Base-by-base conservation (phyloP, 1,140 invertebrate genomes). In the Drosophila murphyi region DNA sequence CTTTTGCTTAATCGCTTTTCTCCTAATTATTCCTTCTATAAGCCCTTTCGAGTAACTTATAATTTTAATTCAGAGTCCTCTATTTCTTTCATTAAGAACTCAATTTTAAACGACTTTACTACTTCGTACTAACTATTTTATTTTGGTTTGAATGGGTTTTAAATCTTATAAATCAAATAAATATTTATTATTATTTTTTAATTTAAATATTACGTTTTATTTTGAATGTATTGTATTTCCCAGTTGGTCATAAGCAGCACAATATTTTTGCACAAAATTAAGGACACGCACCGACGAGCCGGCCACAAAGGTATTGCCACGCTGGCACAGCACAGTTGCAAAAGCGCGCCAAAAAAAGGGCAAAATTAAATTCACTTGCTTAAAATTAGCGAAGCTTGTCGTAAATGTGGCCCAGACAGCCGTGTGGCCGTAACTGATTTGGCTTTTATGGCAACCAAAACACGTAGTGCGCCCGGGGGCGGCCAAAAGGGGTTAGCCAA, bases 351-450 rank as follows among this genome's bases (percentile, higher is more conserved):
- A 59, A 57, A 37, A 37, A 61, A 32, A 32, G 48, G 56, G 72
- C 65, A 35, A 74, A 74, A 69, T 74, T 56, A 74, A 74, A 70
- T 70, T 74, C 59, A 70, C 52, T 74, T 69, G 65, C 43, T 54
- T 35, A 61, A 73, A 73, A 73, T 73, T 69, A 73, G 71, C 64
- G 51, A 69, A 48, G 71, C 43, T 73, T 61, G 67, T 69, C 64
- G 71, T 35, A 59, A 72, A 56, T 54, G 62, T 28, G 62, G 37
- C 70, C 39, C 54, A 67, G 62, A 51, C 70, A 52, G 37, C 32
- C 28, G 31, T 5, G 43, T 43, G 54, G 41, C 29, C 52, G 54
- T 39, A 48, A 61, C 64, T 55, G 71, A 68, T 73, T 73, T 60
- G 56, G 71, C 71, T 56, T 69, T 73, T 69, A 61, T 55, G 64